Percentiles rank a stretch among this genome's conserved stretches.
These are phyloP conservation scores for Acridotheres tristis DNA, from an alignment of 2,797 vertebrate genomes.

Conservation along the genomic window DNA sequence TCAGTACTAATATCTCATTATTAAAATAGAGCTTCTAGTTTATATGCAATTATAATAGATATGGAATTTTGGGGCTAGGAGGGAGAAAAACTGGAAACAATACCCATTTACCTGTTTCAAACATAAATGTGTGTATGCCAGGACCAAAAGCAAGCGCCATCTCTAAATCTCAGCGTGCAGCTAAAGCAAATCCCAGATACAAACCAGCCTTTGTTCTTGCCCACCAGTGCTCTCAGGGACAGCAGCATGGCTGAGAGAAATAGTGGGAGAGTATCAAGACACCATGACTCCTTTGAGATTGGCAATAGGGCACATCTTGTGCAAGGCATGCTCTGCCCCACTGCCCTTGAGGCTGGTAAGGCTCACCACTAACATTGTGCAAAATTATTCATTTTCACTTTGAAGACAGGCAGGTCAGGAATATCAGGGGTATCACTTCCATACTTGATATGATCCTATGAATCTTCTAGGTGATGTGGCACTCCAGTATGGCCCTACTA, in stretches of 20 bases:
- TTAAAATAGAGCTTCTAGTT: neutral
- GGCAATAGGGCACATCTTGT: neutral
- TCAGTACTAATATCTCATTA: neutral
- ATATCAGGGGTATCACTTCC: neutral
- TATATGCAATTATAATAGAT: neutral
- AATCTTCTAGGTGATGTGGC: neutral
- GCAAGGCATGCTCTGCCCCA: neutral
- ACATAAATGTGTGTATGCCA: rapidly evolving
- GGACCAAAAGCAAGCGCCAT: neutral
- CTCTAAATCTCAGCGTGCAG: neutral
- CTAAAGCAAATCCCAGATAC: neutral
- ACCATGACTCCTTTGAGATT: neutral
- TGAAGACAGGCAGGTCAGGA: neutral
- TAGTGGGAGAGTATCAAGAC: neutral
- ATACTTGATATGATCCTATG: neutral
- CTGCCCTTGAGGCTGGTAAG: neutral
- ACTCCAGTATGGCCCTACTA: neutral
- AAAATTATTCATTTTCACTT: neutral
- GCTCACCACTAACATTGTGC: neutral
- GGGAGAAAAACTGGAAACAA: neutral
- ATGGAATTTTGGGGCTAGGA: neutral
- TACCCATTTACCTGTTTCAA: neutral
- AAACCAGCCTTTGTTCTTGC: neutral
- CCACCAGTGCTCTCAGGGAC: neutral
- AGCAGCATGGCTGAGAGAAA: neutral